A percentile compares a stretch with the other conserved stretches of the same genome.
These are phyloP conservation scores for Gryon sp. DNA, from an alignment of 1,140 invertebrate species.

Conservation along the genomic window DNA sequence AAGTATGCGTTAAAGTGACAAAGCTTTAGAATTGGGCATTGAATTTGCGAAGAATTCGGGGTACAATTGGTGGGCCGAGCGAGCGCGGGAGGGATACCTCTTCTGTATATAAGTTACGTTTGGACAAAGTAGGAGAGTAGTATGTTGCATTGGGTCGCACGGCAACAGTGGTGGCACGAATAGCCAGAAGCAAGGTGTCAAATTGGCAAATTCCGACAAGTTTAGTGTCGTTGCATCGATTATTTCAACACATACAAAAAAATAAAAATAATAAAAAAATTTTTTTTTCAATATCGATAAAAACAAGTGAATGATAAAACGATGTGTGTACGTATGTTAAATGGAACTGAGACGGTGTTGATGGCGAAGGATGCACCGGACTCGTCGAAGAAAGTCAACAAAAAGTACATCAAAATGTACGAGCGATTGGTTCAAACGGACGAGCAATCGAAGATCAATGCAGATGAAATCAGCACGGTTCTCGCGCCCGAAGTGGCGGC, in stretches of 20 bases:
- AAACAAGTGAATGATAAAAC: conserved; percentile 6
- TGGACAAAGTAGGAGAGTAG: conserved; percentile 50
- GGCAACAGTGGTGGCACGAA: conserved; percentile 22
- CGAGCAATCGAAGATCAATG: neutral
- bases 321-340: conserved; percentile 71
- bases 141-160: conserved; percentile 38
- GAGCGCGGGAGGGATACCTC: neutral
- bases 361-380: conserved; percentile 19
- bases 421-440: conserved; percentile 54
- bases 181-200: conserved; percentile 17
- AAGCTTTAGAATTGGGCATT: neutral
- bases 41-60: too few relatives aligned
- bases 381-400: conserved; percentile 63
- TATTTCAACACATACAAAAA: conserved; percentile 13
- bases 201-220: conserved; percentile 15
- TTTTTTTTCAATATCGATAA: neutral
- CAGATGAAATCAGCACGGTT: neutral
- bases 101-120: conserved; percentile 45
- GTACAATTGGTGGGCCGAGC: too few relatives aligned
- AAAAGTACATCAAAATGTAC: conserved; percentile 71
- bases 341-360: conserved; percentile 14
- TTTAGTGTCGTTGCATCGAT: conserved; percentile 2
- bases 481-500: conserved; percentile 24
- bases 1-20: too few relatives aligned
- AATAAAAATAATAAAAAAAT: neutral